Percentiles rank a stretch among this genome's conserved stretches.
Conservation (phyloP, 2,113 vertebrate species). For the Taxidea taxus region DNA sequence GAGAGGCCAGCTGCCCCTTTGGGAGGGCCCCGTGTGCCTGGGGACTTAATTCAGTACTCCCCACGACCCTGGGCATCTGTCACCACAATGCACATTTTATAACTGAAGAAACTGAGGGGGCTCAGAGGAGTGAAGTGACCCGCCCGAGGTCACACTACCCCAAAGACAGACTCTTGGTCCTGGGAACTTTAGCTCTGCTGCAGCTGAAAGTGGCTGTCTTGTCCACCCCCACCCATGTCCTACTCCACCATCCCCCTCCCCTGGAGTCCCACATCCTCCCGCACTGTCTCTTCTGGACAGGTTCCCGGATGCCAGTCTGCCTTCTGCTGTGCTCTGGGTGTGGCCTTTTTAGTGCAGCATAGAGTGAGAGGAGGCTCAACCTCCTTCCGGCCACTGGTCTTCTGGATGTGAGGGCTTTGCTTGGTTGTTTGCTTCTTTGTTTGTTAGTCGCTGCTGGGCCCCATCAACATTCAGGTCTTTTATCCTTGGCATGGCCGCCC, state of each 20-base stretch:
- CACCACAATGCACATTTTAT: not conserved
- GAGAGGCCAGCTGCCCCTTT: not conserved
- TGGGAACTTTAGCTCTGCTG: constrained; percentile 31
- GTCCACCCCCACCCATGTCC: not conserved
- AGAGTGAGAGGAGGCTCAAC: not conserved
- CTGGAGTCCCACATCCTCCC: constrained; percentile 35
- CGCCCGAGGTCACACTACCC: not conserved
- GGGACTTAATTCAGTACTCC: not conserved
- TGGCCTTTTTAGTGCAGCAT: constrained; percentile 58
- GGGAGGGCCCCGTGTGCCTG: not conserved
- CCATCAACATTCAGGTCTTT: not conserved
- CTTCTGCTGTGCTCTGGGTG: constrained; percentile 62
- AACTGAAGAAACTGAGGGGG: not conserved
- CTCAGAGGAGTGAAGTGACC: not conserved
- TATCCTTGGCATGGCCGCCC: not conserved
- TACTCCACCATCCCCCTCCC: not conserved
- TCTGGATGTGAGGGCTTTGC: not conserved
- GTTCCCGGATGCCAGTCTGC: constrained; percentile 42
- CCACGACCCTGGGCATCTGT: not conserved
- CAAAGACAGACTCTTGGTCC: not conserved
- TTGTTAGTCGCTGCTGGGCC: not conserved
- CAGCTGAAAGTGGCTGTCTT: constrained; percentile 19
- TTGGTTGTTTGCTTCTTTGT: not conserved
- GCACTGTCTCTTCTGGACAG: constrained; percentile 16
- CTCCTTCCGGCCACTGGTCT: not conserved